Percentiles rank a stretch among this genome's conserved stretches.
Conservation (phyloP, 2,888 invertebrate species). For the Mycalesis mineus region DNA sequence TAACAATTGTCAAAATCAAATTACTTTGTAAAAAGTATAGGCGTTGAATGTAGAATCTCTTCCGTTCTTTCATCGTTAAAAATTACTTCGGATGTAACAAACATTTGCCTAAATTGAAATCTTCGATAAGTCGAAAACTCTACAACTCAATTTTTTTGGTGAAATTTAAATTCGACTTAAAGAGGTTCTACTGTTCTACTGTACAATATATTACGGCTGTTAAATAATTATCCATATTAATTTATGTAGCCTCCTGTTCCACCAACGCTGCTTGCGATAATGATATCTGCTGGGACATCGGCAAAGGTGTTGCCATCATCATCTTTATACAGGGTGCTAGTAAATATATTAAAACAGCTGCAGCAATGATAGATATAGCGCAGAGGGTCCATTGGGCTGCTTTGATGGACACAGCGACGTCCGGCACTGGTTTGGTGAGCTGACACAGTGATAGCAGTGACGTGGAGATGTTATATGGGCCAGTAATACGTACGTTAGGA, state of each 20-base stretch:
- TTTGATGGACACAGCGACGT: constrained; percentile 52
- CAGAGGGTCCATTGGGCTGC: constrained; percentile 64
- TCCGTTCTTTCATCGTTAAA: too few relatives aligned
- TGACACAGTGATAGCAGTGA: constrained; percentile 47
- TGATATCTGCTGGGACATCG: constrained; percentile 52
- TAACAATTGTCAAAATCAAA: too few relatives aligned
- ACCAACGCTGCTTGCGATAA: constrained; percentile 62
- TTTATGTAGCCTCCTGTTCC: constrained; percentile 39
- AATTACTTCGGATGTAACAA: too few relatives aligned
- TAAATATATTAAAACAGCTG: constrained; percentile 53
- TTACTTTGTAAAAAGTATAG: too few relatives aligned
- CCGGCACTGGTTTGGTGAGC: constrained; percentile 40
- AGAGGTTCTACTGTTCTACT: too few relatives aligned
- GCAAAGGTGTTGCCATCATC: constrained; percentile 42
- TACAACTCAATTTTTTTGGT: too few relatives aligned
- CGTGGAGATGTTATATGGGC: constrained; percentile 53
- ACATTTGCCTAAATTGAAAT: too few relatives aligned
- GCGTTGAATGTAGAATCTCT: too few relatives aligned
- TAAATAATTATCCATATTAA: too few relatives aligned
- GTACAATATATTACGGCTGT: too few relatives aligned
- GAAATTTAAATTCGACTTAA: too few relatives aligned
- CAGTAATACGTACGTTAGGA: constrained; percentile 52
- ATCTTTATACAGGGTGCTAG: constrained; percentile 58
- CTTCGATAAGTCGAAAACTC: too few relatives aligned
- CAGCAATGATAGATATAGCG: constrained; percentile 56